Percentiles rank a stretch among this genome's conserved stretches.
Evolutionary conservation across 2,797 vertebrate genomes (phyloP).

Genomic region (Simalia tracyae): DNA sequence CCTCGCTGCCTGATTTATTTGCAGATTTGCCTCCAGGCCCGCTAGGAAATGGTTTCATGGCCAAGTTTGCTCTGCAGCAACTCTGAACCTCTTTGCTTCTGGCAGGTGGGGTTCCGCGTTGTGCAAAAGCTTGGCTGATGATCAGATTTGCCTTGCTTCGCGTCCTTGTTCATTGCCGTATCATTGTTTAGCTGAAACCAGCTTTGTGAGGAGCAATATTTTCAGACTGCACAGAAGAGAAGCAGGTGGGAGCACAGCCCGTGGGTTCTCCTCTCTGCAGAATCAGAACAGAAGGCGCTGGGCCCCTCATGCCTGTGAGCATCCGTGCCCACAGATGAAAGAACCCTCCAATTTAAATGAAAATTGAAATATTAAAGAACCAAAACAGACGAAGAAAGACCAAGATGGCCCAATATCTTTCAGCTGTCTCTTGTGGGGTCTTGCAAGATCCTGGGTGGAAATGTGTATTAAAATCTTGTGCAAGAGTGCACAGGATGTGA

Average conservation of each 20-base stretch:
- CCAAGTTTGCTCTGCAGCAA: background rate
- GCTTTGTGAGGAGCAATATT: background rate
- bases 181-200: background rate
- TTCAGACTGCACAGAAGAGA: background rate
- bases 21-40: background rate
- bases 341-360: background rate
- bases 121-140: background rate
- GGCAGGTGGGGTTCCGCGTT: background rate
- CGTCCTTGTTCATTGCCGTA: background rate
- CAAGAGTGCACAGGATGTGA: background rate
- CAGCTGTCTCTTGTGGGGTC: background rate
- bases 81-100: background rate
- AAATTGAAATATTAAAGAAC: background rate
- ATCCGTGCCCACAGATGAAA: background rate
- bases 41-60: background rate
- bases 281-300: too few species aligned
- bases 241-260: background rate
- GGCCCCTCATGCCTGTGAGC: background rate
- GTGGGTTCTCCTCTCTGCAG: too few species aligned
- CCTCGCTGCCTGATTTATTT: conserved; percentile 10
- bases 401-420: background rate
- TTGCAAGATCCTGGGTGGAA: background rate
- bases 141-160: background rate
- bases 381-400: background rate
- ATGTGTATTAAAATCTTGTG: background rate